These are phyloP conservation scores for Canis aureus DNA, from an alignment of 2,113 vertebrate species.

Conservation along the genomic window DNA sequence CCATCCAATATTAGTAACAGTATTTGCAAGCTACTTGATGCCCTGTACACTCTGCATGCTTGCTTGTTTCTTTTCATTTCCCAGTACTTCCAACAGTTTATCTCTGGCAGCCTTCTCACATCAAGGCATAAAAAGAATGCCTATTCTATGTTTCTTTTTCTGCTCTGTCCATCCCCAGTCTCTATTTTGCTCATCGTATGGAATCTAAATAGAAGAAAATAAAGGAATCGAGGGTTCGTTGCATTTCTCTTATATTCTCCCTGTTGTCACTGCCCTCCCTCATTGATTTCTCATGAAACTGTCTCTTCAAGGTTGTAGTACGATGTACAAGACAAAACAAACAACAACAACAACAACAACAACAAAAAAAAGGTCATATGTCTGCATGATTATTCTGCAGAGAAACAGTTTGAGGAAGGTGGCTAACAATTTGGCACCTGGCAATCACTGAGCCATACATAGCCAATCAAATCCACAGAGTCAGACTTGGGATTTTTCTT, in stretches of 20 bases:
- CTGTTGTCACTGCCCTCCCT: neutral
- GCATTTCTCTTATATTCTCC: neutral
- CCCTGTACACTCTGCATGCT: neutral
- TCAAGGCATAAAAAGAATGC: neutral
- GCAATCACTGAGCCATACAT: neutral
- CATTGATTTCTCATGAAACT: neutral
- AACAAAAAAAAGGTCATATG: neutral
- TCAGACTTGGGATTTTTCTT: conserved; percentile 29
- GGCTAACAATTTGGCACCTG: neutral
- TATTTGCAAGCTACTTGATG: neutral
- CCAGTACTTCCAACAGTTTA: neutral
- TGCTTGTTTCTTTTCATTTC: neutral
- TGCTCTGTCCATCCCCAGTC: neutral
- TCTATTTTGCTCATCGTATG: conserved; percentile 25
- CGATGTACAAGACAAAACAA: neutral
- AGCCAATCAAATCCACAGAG: conserved; percentile 10
- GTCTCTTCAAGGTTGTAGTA: neutral
- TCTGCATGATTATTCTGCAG: neutral
- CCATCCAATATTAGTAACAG: neutral
- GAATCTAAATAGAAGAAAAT: conserved; percentile 50
- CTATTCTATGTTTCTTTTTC: neutral
- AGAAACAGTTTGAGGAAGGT: neutral
- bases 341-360: too few relatives aligned
- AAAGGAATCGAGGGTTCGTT: conserved; percentile 7
- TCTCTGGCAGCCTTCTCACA: conserved; percentile 36